Conservation (phyloP, 2,113 vertebrate species). For the Thamnaconus septentrionalis region DNA sequence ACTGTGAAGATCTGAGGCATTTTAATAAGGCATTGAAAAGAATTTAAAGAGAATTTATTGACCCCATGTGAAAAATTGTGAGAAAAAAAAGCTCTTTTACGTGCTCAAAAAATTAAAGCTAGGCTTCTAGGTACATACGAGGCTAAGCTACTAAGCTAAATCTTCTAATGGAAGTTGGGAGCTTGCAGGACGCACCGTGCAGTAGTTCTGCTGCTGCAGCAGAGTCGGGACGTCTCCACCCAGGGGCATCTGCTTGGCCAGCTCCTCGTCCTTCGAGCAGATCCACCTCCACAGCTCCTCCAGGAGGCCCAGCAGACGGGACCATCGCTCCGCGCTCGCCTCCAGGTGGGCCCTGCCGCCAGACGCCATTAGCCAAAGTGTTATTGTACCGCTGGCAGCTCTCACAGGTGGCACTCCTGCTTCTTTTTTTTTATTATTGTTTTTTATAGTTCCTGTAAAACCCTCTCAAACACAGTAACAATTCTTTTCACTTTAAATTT, state of each 20-base stretch:
- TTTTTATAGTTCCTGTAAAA: too few relatives aligned
- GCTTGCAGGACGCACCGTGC: slow-evolving; percentile 80
- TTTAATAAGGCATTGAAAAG: too few relatives aligned
- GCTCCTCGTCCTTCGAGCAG: slow-evolving; percentile 91
- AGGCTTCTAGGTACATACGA: not conserved
- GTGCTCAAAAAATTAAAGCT: not conserved
- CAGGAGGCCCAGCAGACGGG: slow-evolving; percentile 83
- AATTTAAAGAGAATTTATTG: too few relatives aligned
- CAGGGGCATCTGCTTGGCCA: slow-evolving; percentile 92
- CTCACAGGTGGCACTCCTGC: too few relatives aligned
- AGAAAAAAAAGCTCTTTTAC: not conserved
- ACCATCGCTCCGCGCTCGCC: slow-evolving; percentile 94
- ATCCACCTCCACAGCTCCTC: slow-evolving; percentile 96
- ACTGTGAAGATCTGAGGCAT: too few relatives aligned
- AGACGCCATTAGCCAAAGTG: slow-evolving; percentile 1
- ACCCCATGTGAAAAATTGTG: too few relatives aligned
- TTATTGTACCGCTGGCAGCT: not conserved
- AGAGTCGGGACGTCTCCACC: slow-evolving; percentile 92
- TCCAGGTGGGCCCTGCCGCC: slow-evolving; percentile 88
- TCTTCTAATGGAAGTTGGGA: slow-evolving; percentile 5
- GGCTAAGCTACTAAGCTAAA: not conserved
- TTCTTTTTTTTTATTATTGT: too few relatives aligned
- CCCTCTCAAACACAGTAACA: too few relatives aligned
- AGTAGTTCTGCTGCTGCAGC: slow-evolving; percentile 91
- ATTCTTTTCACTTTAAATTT: too few relatives aligned